These are phyloP conservation scores for Lepidurus apus DNA, from an alignment of 1,140 invertebrate genomes.

Conservation along the genomic window DNA sequence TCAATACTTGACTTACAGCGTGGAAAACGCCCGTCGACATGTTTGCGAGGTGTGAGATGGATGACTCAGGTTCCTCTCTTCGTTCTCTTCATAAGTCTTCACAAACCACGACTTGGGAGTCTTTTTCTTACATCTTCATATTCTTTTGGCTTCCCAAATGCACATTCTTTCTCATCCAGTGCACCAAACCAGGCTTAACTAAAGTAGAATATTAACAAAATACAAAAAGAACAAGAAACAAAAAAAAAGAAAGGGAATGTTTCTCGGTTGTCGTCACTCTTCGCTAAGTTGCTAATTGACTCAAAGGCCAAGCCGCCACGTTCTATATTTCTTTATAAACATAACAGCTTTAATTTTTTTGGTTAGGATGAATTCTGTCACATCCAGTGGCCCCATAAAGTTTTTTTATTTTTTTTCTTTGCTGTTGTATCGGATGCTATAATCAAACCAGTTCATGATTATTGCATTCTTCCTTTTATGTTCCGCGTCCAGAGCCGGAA, in stretches of 20 bases:
- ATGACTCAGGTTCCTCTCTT: background rate
- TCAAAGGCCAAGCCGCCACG: background rate
- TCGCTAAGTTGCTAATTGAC: background rate
- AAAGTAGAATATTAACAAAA: background rate
- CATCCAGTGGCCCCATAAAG: background rate
- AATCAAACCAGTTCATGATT: constrained; percentile 4
- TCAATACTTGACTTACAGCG: background rate
- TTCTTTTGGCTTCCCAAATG: background rate
- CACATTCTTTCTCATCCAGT: background rate
- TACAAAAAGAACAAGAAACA: background rate
- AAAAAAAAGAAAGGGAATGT: background rate
- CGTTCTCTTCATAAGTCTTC: background rate
- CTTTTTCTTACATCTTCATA: background rate
- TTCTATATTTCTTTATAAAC: background rate
- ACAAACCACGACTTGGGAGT: background rate
- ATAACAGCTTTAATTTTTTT: background rate
- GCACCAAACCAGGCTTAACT: background rate
- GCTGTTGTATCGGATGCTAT: background rate
- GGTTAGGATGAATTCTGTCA: background rate
- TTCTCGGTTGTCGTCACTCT: background rate
- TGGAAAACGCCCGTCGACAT: background rate
- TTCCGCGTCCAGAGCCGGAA: background rate
- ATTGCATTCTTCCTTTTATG: background rate
- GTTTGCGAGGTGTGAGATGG: constrained; percentile 20
- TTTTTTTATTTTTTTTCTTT: too few species aligned